Base-by-base conservation (phyloP, 2,113 vertebrate species). In the Zeus faber region DNA sequence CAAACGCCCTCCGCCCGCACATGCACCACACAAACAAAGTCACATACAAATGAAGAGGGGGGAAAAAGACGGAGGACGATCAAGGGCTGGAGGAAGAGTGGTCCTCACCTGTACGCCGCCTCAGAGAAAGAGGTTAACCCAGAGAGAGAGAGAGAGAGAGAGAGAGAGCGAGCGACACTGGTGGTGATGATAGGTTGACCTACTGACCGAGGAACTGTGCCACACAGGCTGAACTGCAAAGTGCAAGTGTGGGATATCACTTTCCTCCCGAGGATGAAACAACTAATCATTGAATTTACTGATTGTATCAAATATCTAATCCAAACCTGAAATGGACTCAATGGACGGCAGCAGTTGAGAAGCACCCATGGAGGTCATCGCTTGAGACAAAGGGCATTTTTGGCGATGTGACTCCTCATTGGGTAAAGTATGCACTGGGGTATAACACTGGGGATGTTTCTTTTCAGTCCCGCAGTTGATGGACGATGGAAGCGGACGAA, bases 31-130 rank as follows among this genome's bases (percentile, higher is more conserved):
- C 51, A 43, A 21, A 46, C 26, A 33, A 49, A 39, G 39, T 41
- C 16, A 18, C 20, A 48, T 6, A 56, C 5, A 35, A 9, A 18
- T 18, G 21, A 3, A 44, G 17, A 45, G 17, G 14, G 20, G 21
- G 13, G 20, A 21, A n/a, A 6, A n/a, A 24, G 53, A n/a, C 25
- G 54, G 53, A 65, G 44, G 54, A 52, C 58, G 40, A n/a, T n/a
- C n/a, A n/a, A n/a, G n/a, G 20, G 23, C 23, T 52, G 40, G 41
- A 46, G 40, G 58, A 51, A 21, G 44, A 54, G 26, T 14, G 21
- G 50, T 39, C 24, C 17, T 54, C 3, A 0, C 6, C 44, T 23
- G 39, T 43, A 3, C 17, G 14, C 18, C n/a, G 16, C n/a, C 26
- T 16, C 17, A 56, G 31, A 25, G 20, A 37, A 13, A 39, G 20